Percentiles rank a stretch among this genome's conserved stretches.
These are phyloP conservation scores for Callaeas wilsoni DNA, from an alignment of 2,113 vertebrate species.

Conservation along the genomic window DNA sequence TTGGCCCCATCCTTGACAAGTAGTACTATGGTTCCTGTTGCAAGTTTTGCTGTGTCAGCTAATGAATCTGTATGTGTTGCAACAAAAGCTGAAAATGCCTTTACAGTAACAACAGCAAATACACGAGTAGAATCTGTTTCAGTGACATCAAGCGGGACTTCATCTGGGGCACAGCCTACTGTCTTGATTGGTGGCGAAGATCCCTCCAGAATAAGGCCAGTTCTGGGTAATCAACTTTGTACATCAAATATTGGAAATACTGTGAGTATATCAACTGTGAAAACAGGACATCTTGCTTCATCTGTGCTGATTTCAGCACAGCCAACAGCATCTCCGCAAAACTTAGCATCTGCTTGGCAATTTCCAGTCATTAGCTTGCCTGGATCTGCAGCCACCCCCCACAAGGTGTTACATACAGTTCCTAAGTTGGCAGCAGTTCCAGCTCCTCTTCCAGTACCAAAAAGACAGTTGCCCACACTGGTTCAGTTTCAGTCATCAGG, in stretches of 20 bases:
- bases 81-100: constrained; percentile 52
- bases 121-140: constrained; percentile 52
- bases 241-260: constrained; percentile 68
- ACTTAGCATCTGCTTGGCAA: constrained; percentile 66
- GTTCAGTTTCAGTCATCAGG: constrained; percentile 64
- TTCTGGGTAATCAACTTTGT: constrained; percentile 56
- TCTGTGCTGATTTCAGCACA: constrained; percentile 80
- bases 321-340: constrained; percentile 61
- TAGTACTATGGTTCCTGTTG: constrained; percentile 45
- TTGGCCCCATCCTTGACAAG: constrained; percentile 31
- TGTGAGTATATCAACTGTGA: constrained; percentile 80
- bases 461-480: constrained; percentile 57
- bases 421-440: constrained; percentile 53
- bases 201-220: constrained; percentile 59
- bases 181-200: constrained; percentile 62
- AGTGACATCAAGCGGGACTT: constrained; percentile 32
- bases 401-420: constrained; percentile 50
- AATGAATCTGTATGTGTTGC: constrained; percentile 51
- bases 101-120: constrained; percentile 50
- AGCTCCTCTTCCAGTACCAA: constrained; percentile 53
- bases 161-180: constrained; percentile 32
- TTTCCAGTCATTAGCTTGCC: constrained; percentile 71
- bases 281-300: constrained; percentile 83
- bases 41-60: constrained; percentile 39
- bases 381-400: constrained; percentile 27